Base-by-base conservation (phyloP, 1,140 invertebrate species). In the Ips nitidus region DNA sequence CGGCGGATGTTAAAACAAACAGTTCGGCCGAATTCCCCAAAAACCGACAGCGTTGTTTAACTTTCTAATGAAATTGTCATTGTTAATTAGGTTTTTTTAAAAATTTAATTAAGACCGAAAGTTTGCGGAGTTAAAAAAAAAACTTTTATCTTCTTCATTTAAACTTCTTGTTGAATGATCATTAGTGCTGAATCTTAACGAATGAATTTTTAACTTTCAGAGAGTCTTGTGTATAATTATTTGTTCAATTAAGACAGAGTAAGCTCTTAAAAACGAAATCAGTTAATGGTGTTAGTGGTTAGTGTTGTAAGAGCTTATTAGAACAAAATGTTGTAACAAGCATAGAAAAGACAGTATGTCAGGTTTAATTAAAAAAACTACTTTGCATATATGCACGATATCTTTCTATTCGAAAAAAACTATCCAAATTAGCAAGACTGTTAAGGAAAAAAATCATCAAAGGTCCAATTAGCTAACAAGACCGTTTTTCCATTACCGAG, bases 101-200 rank as follows among this genome's bases (percentile, higher is more conserved):
- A 40, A 61, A 61, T 47, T 61, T 47, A 61, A 61, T 61, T 61
- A 61, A 39, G 39, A 61, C 41, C 4, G 59, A 8, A 61, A 61
- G 59, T 61, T 61, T 22, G 5, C 8, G 36, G 59, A 37, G 45
- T 45, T 42, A 38, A 8, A 42, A 22, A 22, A 22, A 22, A 59
- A 59, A 5, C 42, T 59, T 42, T 59, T 47, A 61, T 61, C 59
- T 61, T 47, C 59, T 61, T 61, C 22, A 47, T 47, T 45, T 47
- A 61, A 61, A 61, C 41, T 61, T 61, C 59, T 36, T 39, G 41
- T 47, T 61, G 59, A 61, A 61, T 61, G 40, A 61, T 61, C 59
- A 47, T 61, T 61, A 61, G 59, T 47, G 43, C 45, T 37, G 36
- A 61, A 50, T 45, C 42, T 61, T 47, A 47, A 61, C 59, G 41